These are phyloP conservation scores for Schizopygopsis pylzovi DNA, from an alignment of 2,797 vertebrate genomes.

Conservation along the genomic window DNA sequence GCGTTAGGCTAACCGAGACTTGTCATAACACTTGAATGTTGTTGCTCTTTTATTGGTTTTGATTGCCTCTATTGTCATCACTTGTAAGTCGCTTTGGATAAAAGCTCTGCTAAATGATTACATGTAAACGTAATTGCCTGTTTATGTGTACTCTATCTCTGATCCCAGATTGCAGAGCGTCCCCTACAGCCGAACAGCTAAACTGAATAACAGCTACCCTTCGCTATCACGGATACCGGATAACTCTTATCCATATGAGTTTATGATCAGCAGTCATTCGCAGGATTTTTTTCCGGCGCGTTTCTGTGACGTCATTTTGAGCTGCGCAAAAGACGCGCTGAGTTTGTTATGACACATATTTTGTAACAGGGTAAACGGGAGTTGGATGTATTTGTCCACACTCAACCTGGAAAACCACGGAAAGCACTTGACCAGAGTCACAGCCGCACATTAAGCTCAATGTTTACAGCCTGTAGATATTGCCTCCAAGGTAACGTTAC, in stretches of 20 bases:
- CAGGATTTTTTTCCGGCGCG: conserved; percentile 25
- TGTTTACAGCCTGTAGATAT: conserved; percentile 80
- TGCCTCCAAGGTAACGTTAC: conserved; percentile 71
- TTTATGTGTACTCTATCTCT: not conserved
- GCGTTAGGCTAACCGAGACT: too few relatives aligned
- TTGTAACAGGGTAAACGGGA: conserved; percentile 40
- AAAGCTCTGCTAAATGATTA: too few relatives aligned
- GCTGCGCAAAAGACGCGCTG: conserved; percentile 56
- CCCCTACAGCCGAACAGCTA: not conserved
- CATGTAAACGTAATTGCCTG: not conserved
- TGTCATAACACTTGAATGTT: too few relatives aligned
- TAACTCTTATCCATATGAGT: not conserved
- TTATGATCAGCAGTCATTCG: conserved; percentile 23
- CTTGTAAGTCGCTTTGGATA: too few relatives aligned
- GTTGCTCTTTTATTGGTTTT: too few relatives aligned
- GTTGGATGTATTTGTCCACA: conserved; percentile 4
- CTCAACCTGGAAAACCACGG: not conserved
- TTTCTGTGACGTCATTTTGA: conserved; percentile 16
- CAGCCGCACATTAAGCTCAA: conserved; percentile 54
- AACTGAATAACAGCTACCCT: too few relatives aligned
- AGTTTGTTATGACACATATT: conserved; percentile 67
- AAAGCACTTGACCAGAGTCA: conserved; percentile 1
- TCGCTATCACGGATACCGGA: too few relatives aligned
- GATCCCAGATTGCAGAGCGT: not conserved
- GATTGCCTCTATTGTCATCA: too few relatives aligned